These are phyloP conservation scores for Stenodera caucasica DNA, from an alignment of 2,888 invertebrate genomes.

Conservation along the genomic window DNA sequence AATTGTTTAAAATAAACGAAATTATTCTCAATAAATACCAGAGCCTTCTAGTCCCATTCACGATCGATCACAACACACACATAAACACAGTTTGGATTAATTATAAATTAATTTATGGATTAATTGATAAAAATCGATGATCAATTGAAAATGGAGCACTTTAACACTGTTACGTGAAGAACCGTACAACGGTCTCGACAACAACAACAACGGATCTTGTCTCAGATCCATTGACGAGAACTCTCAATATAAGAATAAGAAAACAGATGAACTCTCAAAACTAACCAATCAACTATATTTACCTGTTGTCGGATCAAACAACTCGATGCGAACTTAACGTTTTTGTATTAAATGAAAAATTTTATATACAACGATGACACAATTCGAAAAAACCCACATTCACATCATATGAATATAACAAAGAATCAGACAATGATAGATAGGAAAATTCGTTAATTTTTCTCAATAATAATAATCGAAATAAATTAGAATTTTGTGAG, in stretches of 20 bases:
- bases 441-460: too few species aligned
- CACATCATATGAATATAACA: background rate
- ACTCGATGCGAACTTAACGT: constrained; percentile 7
- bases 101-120: too few species aligned
- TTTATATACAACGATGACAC: constrained; percentile 30
- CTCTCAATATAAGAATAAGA: too few species aligned
- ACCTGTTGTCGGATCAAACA: background rate
- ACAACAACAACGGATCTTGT: background rate
- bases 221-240: constrained; percentile 5
- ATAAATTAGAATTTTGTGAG: too few species aligned
- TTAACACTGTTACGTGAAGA: constrained; percentile 4
- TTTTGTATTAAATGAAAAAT: constrained; percentile 3
- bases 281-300: background rate
- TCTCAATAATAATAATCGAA: too few species aligned
- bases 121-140: background rate
- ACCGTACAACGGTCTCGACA: constrained; percentile 7
- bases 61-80: background rate
- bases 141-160: background rate
- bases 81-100: too few species aligned
- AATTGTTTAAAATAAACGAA: background rate
- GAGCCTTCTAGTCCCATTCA: too few species aligned
- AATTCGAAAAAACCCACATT: constrained; percentile 41
- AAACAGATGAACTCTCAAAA: too few species aligned
- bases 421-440: background rate
- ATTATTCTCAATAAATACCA: background rate